Percentiles rank a stretch among this genome's conserved stretches.
Conservation (phyloP, 2,113 vertebrate species). For the Psilopsiagon aurifrons region DNA sequence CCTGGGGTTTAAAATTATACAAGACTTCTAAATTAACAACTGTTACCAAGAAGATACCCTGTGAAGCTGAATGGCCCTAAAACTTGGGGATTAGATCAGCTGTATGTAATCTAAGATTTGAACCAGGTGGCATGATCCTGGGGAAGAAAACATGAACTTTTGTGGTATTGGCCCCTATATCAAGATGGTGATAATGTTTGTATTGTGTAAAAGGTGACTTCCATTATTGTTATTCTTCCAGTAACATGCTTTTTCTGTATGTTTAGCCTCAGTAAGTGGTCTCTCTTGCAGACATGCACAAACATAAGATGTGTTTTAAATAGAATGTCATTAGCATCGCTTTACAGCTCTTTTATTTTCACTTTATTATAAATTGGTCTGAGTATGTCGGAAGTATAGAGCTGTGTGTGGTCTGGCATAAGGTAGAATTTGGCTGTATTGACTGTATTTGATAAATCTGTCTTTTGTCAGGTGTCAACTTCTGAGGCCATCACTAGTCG, state of each 20-base stretch:
- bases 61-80: background rate
- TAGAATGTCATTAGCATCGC: background rate
- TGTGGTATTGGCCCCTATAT: background rate
- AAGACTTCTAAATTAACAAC: background rate
- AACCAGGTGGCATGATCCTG: background rate
- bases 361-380: background rate
- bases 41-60: background rate
- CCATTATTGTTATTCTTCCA: background rate
- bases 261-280: background rate
- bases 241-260: background rate
- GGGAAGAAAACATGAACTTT: background rate
- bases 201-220: background rate
- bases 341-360: background rate
- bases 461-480: background rate
- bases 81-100: background rate
- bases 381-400: background rate
- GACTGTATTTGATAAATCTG: background rate
- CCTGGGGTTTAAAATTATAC: background rate
- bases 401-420: background rate
- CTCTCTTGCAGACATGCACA: background rate
- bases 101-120: background rate
- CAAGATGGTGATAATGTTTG: background rate
- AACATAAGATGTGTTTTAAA: background rate
- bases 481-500: background rate
- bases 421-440: background rate